Base-by-base conservation (phyloP, 2,113 vertebrate genomes). In the Pseudorectes ferrugineus region DNA sequence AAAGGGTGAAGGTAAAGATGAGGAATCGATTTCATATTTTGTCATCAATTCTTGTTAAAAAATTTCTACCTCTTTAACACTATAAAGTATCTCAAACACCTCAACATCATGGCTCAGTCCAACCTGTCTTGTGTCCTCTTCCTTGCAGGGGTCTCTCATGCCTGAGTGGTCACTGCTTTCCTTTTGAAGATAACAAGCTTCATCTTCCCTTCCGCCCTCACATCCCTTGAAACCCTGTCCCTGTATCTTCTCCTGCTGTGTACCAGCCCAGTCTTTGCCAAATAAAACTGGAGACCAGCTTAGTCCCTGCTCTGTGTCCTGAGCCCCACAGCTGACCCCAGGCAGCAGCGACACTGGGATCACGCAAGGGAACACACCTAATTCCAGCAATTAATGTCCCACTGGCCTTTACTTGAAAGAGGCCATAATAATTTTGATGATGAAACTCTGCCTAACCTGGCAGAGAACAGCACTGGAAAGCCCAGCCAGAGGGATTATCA, bases 401-500 rank as follows among this genome's bases (percentile, higher is more conserved):
- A 11, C 61, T 81, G 46, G 33, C 38, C 55, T 88, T 68, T 45
- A 35, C 70, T 85, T 94, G 62, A 85, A 91, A 92, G 89, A 85
- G 33, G 80, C 43, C 54, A 72, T 36, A 65, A 46, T 68, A 45
- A 92, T 58, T 71, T 42, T 70, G 72, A 61, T 82, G 52, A 89
- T 72, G 85, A 70, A 78, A 68, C 68, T 91, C 54, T 79, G 81
- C 81, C 81, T 79, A 82, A 46, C 78, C 61, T 42, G 63, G 74
- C 84, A 89, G 87, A 79, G 79, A 51, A 9, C 58, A 82, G 87
- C 66, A 66, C 57, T 35, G 38, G 57, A 57, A 85, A 87, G 55
- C 58, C 54, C 62, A 82, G 87, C 74, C 85, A 87, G 66, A 81
- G 57, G 66, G 49, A 95, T 95, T 95, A 95, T 76, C 80, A 89